Conservation (phyloP, 92 coral and sea anemone genomes). For the Muricea muricata region DNA sequence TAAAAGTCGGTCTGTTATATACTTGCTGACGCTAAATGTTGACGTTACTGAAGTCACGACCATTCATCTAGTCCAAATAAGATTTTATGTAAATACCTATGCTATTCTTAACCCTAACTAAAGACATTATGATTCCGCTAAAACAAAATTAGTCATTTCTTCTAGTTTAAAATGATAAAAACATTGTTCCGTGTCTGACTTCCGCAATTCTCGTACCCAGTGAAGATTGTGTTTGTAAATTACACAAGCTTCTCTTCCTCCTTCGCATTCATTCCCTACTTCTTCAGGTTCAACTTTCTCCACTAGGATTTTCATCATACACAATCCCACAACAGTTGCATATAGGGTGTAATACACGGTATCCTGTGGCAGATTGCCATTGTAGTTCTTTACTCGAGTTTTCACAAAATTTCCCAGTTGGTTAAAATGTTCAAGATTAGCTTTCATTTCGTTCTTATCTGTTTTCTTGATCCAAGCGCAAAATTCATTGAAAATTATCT, state of each 20-base stretch:
- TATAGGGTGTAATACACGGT: not conserved
- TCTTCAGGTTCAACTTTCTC: not conserved
- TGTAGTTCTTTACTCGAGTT: not conserved
- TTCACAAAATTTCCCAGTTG: not conserved
- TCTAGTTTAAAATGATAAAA: conserved; percentile 22
- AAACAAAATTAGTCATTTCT: conserved; percentile 3
- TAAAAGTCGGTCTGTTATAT: too few relatives aligned
- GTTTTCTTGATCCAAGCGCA: not conserved
- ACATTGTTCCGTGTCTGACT: not conserved
- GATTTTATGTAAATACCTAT: too few relatives aligned
- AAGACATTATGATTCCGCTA: conserved; percentile 16
- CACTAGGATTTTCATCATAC: not conserved
- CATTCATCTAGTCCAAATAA: too few relatives aligned
- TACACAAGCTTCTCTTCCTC: not conserved
- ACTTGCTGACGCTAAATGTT: too few relatives aligned
- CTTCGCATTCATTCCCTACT: not conserved
- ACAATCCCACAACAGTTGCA: not conserved
- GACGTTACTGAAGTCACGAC: too few relatives aligned
- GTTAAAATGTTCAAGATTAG: not conserved
- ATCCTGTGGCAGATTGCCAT: conserved; percentile 18
- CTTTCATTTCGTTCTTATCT: not conserved
- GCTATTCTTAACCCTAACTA: not conserved
- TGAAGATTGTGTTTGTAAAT: not conserved
- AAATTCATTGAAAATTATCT: conserved; percentile 25
- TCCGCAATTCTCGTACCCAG: conserved; percentile 10